Evolutionary conservation across 2,113 vertebrate genomes (phyloP), one percentile per base, ranked within the genome.

Genomic region (Datnioides undecimradiatus): DNA sequence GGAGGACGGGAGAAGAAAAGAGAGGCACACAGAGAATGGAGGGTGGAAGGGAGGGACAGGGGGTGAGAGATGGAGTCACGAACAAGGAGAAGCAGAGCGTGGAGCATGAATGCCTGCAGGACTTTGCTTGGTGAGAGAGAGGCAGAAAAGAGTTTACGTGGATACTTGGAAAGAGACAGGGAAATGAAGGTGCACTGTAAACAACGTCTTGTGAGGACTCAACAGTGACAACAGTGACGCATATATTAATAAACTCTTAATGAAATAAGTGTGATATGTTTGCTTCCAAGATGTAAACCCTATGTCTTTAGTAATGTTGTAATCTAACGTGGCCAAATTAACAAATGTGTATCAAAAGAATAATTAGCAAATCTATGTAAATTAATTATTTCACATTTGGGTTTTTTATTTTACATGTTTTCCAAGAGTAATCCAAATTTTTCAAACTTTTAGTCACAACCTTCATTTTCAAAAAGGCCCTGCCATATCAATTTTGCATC

Each of bases 91-190:
- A 85, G 87, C 83, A 76, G 75, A 90, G 80, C 84, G 46, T 75
- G 55, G 72, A 89, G 86, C 77, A 78, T 79, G 74, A 91, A 91
- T 80, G 86, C 86, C 90, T 88, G 79, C 77, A 86, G 89, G 90
- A 87, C 79, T 82, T 83, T 46, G 82, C 85, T 77, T 73, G 84
- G 73, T 13, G 64, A 41, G 43, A 41, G 43, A 82, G 76, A 90
- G 45, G 63, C 77, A 83, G 76, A 81, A 85, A 79, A 55, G 80
- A 86, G 69, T 88, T 86, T 86, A 72, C 55, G 74, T 74, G 70
- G 75, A 85, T 77, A 79, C 67, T 77, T 78, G 31, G 73, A 85
- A 81, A 65, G 65, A 82, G 76, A 63, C 27, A 58, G 36, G 71
- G 82, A 79, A 73, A 46, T 76, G 36, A 81, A 75, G 76, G 58